These are phyloP conservation scores for Synanthedon formicaeformis DNA, from an alignment of 2,888 invertebrate genomes.

Conservation along the genomic window DNA sequence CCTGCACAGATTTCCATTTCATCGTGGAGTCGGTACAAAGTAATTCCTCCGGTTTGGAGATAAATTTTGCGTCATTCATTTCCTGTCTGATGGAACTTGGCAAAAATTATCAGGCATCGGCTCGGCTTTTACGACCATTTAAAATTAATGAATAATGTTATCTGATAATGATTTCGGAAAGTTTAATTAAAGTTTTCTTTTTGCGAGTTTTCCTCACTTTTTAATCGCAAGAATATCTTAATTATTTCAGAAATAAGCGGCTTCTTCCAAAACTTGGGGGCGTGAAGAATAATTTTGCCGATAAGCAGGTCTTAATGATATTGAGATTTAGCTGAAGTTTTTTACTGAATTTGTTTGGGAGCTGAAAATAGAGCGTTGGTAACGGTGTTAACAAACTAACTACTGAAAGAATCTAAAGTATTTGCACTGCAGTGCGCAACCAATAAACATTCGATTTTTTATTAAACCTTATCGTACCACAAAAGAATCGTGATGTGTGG, in stretches of 20 bases:
- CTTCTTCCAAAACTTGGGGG: slow-evolving; percentile 34
- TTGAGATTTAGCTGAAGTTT: slow-evolving; percentile 3
- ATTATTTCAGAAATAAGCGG: slow-evolving; percentile 45
- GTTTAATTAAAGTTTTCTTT: slow-evolving; percentile 66
- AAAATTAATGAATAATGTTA: slow-evolving; percentile 71
- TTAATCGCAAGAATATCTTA: slow-evolving; percentile 58
- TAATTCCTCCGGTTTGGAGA: slow-evolving; percentile 60
- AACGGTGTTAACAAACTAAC: slow-evolving; percentile 1
- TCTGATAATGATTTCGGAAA: slow-evolving; percentile 64
- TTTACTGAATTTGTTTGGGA: not conserved
- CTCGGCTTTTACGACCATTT: slow-evolving; percentile 51
- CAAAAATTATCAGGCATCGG: slow-evolving; percentile 64
- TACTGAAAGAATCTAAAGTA: slow-evolving; percentile 12
- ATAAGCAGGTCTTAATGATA: slow-evolving; percentile 5
- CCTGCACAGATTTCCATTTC: slow-evolving; percentile 60
- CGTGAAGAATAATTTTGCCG: slow-evolving; percentile 18
- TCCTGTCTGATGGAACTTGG: slow-evolving; percentile 53
- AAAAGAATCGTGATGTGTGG: slow-evolving; percentile 57
- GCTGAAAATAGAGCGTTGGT: not conserved
- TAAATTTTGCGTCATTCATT: slow-evolving; percentile 66
- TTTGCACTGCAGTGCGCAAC: slow-evolving; percentile 20
- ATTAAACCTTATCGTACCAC: slow-evolving; percentile 39
- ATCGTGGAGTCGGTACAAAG: slow-evolving; percentile 54
- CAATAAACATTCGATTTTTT: slow-evolving; percentile 42
- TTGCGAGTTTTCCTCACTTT: slow-evolving; percentile 43